phyloP scores from a whole-genome alignment of 2,888 invertebrate genomes.

The Philonicus albiceps region DNA sequence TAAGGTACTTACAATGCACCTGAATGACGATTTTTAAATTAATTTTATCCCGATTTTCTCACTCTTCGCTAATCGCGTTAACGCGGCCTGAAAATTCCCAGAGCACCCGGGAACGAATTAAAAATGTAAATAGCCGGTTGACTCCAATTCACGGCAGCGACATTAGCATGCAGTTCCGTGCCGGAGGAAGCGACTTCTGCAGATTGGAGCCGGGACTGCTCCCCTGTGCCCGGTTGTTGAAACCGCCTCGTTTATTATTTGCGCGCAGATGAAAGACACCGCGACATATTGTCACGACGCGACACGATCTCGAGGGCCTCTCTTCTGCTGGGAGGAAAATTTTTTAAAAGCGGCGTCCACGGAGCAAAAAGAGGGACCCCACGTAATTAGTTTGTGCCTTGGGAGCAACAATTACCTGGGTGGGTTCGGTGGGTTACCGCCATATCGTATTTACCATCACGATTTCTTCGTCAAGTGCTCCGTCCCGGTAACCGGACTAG shows the following conservation, averaged over 20 bases:
- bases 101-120: background rate
- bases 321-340: slow-evolving; percentile 29
- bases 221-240: background rate
- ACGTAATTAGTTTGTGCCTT: slow-evolving; percentile 41
- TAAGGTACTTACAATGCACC: background rate
- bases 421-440: slow-evolving; percentile 22
- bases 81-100: background rate
- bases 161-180: background rate
- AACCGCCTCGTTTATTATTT: background rate
- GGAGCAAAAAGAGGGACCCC: background rate
- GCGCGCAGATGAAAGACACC: slow-evolving; percentile 2
- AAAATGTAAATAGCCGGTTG: background rate
- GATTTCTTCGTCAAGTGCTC: background rate
- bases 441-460: slow-evolving; percentile 37
- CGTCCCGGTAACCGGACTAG: background rate
- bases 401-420: slow-evolving; percentile 36
- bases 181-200: background rate
- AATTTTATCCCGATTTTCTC: background rate
- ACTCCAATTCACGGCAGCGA: background rate
- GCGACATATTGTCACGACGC: slow-evolving; percentile 30
- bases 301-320: background rate
- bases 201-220: background rate
- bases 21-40: background rate
- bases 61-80: background rate
- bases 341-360: background rate